Percentiles rank a stretch among this genome's conserved stretches.
Evolutionary conservation across 2,888 invertebrate species (phyloP).

Genomic region (Platerodrilus igneus): DNA sequence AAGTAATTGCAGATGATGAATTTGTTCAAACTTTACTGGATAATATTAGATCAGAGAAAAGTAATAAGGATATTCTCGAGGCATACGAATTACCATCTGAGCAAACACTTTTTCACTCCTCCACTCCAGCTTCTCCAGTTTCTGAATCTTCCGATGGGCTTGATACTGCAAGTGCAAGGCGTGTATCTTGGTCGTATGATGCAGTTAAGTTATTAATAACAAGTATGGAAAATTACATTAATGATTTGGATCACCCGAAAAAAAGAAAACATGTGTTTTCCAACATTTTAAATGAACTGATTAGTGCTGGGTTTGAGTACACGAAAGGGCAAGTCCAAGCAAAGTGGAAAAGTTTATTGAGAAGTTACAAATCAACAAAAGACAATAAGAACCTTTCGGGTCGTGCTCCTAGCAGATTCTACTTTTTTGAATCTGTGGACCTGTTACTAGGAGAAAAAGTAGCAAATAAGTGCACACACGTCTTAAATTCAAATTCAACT

Average conservation of each 20-base stretch:
- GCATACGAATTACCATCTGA: no score
- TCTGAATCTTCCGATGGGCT: no score
- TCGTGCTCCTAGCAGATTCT: constrained; percentile 5
- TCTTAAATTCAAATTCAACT: constrained; percentile 1
- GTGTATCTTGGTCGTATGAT: constrained; percentile 5
- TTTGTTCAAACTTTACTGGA: no score
- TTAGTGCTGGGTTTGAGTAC: constrained; percentile 3
- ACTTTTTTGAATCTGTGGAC: constrained; percentile 12
- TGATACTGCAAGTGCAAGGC: no score
- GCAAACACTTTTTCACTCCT: no score
- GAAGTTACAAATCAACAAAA: constrained; percentile 11
- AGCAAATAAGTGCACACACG: constrained; percentile 1
- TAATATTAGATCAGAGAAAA: no score
- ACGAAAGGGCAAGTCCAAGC: not conserved
- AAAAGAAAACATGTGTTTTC: constrained; percentile 11
- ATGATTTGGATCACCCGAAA: constrained; percentile 14
- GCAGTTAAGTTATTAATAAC: constrained; percentile 1
- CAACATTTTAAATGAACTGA: constrained; percentile 14
- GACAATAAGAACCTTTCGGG: constrained; percentile 10
- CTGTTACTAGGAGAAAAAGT: constrained; percentile 2
- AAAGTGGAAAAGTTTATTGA: constrained; percentile 15
- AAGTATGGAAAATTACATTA: constrained; percentile 2
- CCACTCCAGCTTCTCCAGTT: no score
- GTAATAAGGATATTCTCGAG: no score
- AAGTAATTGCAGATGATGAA: no score